Base-by-base conservation (phyloP, 2,113 vertebrate genomes). In the Neodontobutis hainanensis region DNA sequence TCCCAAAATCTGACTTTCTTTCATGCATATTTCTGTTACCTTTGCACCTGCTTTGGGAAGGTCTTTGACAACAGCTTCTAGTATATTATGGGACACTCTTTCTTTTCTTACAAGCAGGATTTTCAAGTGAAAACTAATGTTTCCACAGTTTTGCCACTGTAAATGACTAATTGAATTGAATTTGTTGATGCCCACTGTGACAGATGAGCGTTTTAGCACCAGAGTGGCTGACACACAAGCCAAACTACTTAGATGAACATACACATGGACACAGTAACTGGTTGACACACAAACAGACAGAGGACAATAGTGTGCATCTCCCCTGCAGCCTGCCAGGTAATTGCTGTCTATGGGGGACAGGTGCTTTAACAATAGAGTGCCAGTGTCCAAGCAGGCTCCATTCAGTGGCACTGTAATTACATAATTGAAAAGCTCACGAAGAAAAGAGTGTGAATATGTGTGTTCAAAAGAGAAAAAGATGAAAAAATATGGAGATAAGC, bases 341-440 rank as follows among this genome's bases (percentile, higher is more conserved):
- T 91, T 91, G 86, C 86, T 66, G 81, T 91, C 89, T 86, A 76
- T 82, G 75, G 84, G 78, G 85, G 80, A 89, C 89, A 89, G 89
- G 87, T 85, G 85, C 86, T 79, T 87, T 70, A 77, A 89, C 89
- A 91, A 90, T 87, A 74, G 85, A 83, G 67, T 40, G 65, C 70
- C 73, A 77, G 77, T 86, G 87, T 87, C 84, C 85, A 82, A 75
- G 50, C 87, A 68, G 72, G 55, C 83, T 90, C 87, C 65, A 84
- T 90, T 91, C 88, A 88, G 68, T 61, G 61, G 79, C 77, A 76
- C 76, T 83, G 83, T 90, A 91, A 91, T 92, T 91, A 90, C 83
- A 85, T 92, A 91, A 92, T 89, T 91, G 88, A 91, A 92, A 89
- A 87, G 73, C 86, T 81, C 61, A 51, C 82, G 76, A 77, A 80